phyloP scores from a whole-genome alignment of 2,113 vertebrate genomes.

The Trachemys scripta region DNA sequence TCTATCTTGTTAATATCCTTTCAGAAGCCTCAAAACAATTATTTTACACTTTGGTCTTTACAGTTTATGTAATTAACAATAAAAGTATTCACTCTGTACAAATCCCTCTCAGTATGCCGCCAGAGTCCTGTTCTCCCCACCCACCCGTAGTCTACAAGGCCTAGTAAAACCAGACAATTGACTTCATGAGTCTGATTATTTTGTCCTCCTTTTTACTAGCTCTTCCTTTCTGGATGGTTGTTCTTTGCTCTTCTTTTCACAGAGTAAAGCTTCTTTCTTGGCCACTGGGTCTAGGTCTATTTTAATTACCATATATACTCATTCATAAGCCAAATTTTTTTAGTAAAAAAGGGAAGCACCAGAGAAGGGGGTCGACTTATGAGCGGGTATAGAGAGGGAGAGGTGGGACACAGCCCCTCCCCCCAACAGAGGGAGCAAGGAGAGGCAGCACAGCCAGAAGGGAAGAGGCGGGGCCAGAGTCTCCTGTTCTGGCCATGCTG shows the following conservation, averaged over 20 bases:
- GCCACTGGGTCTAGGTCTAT: neutral
- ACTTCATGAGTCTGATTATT: neutral
- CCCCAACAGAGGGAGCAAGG: too few species aligned
- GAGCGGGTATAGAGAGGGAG: too few species aligned
- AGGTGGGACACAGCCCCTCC: too few species aligned
- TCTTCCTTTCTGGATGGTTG: conserved; percentile 4
- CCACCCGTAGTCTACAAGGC: neutral
- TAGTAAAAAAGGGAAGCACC: too few species aligned
- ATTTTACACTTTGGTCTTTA: neutral
- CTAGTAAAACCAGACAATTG: neutral
- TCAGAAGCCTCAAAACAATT: neutral
- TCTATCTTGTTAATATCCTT: neutral
- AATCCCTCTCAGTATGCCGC: neutral
- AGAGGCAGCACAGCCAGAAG: too few species aligned
- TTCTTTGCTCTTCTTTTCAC: neutral
- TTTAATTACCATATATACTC: neutral
- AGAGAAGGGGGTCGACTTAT: too few species aligned
- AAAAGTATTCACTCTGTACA: neutral
- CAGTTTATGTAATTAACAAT: neutral
- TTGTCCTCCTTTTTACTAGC: neutral
- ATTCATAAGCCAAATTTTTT: too few species aligned
- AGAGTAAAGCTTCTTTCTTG: neutral
- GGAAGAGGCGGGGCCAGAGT: too few species aligned
- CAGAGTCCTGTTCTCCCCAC: neutral
- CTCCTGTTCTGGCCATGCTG: too few species aligned